These are phyloP conservation scores for Elysia crispata DNA, from an alignment of 2,888 invertebrate species.

Conservation along the genomic window DNA sequence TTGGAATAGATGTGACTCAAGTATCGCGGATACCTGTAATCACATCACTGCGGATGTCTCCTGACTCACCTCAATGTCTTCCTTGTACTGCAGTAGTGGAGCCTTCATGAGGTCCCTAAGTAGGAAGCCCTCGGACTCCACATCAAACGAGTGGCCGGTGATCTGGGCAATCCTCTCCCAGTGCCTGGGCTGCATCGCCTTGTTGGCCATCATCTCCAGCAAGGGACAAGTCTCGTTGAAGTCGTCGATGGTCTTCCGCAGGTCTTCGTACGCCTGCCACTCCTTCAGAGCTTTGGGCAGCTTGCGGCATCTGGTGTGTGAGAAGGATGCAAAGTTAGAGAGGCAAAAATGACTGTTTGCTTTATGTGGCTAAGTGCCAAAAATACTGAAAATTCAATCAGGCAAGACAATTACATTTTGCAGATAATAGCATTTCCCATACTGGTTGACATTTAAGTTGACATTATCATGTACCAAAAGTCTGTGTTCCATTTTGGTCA, in stretches of 20 bases:
- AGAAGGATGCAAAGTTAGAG: too few species aligned
- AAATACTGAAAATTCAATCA: too few species aligned
- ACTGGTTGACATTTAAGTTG: too few species aligned
- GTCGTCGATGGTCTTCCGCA: slow-evolving; percentile 97
- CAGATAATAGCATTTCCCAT: too few species aligned
- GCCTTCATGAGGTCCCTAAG: slow-evolving; percentile 96
- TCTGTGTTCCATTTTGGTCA: too few species aligned
- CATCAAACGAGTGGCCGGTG: slow-evolving; percentile 91
- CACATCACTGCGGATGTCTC: too few species aligned
- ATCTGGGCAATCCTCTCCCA: slow-evolving; percentile 97
- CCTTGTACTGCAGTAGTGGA: slow-evolving; percentile 92
- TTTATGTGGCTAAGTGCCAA: too few species aligned
- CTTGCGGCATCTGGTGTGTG: slow-evolving; percentile 87
- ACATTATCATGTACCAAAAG: too few species aligned
- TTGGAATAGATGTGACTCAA: too few species aligned
- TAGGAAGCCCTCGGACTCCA: slow-evolving; percentile 95
- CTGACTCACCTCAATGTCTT: slow-evolving; percentile 94
- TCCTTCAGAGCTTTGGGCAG: slow-evolving; percentile 92
- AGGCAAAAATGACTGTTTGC: too few species aligned
- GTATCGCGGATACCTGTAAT: too few species aligned
- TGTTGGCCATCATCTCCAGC: slow-evolving; percentile 96
- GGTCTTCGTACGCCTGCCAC: slow-evolving; percentile 97
- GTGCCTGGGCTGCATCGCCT: slow-evolving; percentile 97
- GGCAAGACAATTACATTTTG: too few species aligned
- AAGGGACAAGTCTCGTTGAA: slow-evolving; percentile 98